phyloP scores from a whole-genome alignment of 2,797 vertebrate species.

The Natrix natrix region DNA sequence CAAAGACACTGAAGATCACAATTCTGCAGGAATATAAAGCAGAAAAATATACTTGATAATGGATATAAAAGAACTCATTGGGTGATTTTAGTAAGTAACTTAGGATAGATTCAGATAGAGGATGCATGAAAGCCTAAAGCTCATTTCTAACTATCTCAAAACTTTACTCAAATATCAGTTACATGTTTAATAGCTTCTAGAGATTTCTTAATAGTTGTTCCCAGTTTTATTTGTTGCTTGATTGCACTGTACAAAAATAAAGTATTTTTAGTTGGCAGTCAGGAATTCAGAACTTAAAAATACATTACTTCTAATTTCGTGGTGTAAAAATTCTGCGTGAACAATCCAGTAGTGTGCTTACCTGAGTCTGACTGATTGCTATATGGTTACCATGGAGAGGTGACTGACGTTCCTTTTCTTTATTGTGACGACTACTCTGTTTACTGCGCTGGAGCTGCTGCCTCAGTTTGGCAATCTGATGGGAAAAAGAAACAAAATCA shows the following conservation, averaged over 20 bases:
- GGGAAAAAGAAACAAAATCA: slow-evolving; percentile 49
- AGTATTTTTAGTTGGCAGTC: neutral
- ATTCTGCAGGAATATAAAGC: neutral
- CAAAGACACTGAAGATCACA: neutral
- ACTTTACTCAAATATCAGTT: neutral
- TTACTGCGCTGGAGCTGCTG: slow-evolving; percentile 92
- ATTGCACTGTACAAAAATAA: slow-evolving; percentile 1
- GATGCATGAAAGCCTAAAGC: neutral
- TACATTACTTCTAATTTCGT: neutral
- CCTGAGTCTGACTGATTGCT: slow-evolving; percentile 82
- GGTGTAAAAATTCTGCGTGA: slow-evolving; percentile 14
- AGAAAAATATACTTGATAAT: neutral
- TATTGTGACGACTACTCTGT: slow-evolving; percentile 84
- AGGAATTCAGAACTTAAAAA: slow-evolving; percentile 9
- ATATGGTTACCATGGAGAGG: slow-evolving; percentile 80
- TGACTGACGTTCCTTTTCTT: slow-evolving; percentile 85
- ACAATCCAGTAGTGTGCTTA: slow-evolving; percentile 57
- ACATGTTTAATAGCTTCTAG: neutral
- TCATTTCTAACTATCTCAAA: neutral
- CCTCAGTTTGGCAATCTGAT: slow-evolving; percentile 93
- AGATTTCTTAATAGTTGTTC: neutral
- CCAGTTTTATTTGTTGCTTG: neutral
- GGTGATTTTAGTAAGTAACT: neutral
- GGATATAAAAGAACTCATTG: neutral
- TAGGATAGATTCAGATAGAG: neutral